phyloP scores from a whole-genome alignment of 2,888 invertebrate genomes.

The Pseudanteris insignis region DNA sequence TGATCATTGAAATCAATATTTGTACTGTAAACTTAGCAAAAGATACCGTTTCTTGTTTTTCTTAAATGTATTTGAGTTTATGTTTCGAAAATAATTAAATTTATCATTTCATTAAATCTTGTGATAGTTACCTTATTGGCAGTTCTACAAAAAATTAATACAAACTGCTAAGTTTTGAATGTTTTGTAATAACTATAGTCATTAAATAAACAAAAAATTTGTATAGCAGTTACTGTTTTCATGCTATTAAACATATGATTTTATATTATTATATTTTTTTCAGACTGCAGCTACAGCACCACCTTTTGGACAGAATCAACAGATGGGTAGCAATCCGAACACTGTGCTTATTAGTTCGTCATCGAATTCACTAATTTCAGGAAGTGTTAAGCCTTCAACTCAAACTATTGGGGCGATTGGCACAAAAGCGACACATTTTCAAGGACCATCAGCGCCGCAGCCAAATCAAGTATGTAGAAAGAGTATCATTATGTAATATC shows the following conservation, averaged over 20 bases:
- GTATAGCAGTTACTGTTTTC: too few relatives aligned
- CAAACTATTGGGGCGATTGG: slow-evolving; percentile 88
- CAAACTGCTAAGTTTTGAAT: too few relatives aligned
- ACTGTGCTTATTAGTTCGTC: slow-evolving; percentile 89
- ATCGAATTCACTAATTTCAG: slow-evolving; percentile 88
- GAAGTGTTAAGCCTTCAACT: slow-evolving; percentile 83
- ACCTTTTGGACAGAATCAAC: slow-evolving; percentile 83
- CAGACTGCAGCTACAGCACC: slow-evolving; percentile 68
- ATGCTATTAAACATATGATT: background rate
- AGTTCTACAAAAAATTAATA: too few relatives aligned
- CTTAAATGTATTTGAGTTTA: too few relatives aligned
- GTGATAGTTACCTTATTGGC: too few relatives aligned
- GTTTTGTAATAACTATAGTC: too few relatives aligned
- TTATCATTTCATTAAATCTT: too few relatives aligned
- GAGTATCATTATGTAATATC: background rate
- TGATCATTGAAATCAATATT: too few relatives aligned
- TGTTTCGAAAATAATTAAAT: too few relatives aligned
- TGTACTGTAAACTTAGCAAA: too few relatives aligned
- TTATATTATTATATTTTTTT: slow-evolving; percentile 10
- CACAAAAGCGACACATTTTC: slow-evolving; percentile 71
- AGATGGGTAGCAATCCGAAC: slow-evolving; percentile 82
- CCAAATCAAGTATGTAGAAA: slow-evolving; percentile 67
- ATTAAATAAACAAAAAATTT: too few relatives aligned
- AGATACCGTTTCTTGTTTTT: too few relatives aligned
- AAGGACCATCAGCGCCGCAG: slow-evolving; percentile 69